Evolutionary conservation across 1,140 invertebrate species (phyloP), one percentile per base, ranked within the genome.

Genomic region (Drosophila truncata): DNA sequence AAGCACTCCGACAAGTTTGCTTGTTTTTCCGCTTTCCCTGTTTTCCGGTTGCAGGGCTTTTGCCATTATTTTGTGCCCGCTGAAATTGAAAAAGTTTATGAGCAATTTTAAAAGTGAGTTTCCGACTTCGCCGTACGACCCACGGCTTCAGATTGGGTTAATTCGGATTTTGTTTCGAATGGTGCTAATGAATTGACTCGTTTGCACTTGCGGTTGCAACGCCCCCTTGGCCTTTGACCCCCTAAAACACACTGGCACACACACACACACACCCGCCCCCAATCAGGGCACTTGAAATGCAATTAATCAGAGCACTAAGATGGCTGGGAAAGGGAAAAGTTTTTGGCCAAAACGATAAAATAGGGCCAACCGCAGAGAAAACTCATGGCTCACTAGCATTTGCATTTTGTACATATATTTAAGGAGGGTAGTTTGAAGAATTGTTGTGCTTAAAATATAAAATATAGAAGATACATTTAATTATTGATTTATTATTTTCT

Each of bases 1-100:
- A 62, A 78, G 75, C 75, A 77, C 73, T 78, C 74, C 75, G 23
- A 35, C 63, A 60, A 72, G 66, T 72, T 71, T 72, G 69, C 66
- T 71, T 71, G 66, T 72, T 72, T 72, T 72, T 72, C 35, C 54
- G 66, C 65, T 18, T 58, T 47, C 20, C 66, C 52, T n/a, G 44
- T 25, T 58, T 47, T 59, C 69, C 67, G 39, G 54, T 39, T 72
- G 27, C 44, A 72, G 44, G 20, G 69, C 55, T 58, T 72, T 67
- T 33, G 67, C 69, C 66, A 70, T 44, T 41, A 49, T 60, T 72
- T 71, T 54, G 25, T 71, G 20, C 66, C 42, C 41, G 29, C 42
- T 72, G 69, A 71, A 87, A 87, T 87, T 87, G 85, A 87, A 87
- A 87, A 87, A 87, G 85, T 87, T 87, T 78, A 84, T 58, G 64